phyloP scores from a whole-genome alignment of 1,140 invertebrate species.

The Rhopalosiphum maidis region DNA sequence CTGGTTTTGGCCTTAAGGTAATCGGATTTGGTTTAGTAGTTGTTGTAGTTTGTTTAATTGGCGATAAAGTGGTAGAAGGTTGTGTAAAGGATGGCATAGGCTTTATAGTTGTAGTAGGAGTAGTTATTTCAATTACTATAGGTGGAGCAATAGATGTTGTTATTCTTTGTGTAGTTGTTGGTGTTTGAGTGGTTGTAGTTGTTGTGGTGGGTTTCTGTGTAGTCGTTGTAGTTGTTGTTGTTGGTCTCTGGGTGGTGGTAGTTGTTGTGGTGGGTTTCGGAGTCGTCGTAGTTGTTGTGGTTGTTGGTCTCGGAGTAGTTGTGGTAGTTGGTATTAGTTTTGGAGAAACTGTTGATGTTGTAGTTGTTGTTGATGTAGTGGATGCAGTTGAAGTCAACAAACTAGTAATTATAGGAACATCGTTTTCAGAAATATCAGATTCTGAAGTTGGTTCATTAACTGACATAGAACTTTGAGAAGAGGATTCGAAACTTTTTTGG shows the following conservation, averaged over 20 bases:
- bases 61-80: neutral
- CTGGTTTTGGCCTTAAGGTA: constrained; percentile 26
- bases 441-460: constrained; percentile 27
- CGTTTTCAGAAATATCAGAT: constrained; percentile 37
- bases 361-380: constrained; percentile 13
- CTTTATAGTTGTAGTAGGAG: neutral
- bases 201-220: neutral
- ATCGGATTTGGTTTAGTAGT: constrained; percentile 27
- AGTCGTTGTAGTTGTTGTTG: neutral
- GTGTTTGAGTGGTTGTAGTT: neutral
- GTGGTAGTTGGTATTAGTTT: neutral
- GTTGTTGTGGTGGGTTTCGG: neutral
- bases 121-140: neutral
- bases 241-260: neutral
- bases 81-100: neutral
- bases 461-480: neutral
- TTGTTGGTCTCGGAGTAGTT: neutral
- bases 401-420: constrained; percentile 27
- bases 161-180: neutral
- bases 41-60: constrained; percentile 33
- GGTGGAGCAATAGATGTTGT: constrained; percentile 3
- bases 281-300: neutral
- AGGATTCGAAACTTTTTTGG: neutral
- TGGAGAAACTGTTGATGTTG: neutral
- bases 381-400: neutral